phyloP scores from a whole-genome alignment of 2,888 invertebrate species.

The Yponomeuta malinellus region DNA sequence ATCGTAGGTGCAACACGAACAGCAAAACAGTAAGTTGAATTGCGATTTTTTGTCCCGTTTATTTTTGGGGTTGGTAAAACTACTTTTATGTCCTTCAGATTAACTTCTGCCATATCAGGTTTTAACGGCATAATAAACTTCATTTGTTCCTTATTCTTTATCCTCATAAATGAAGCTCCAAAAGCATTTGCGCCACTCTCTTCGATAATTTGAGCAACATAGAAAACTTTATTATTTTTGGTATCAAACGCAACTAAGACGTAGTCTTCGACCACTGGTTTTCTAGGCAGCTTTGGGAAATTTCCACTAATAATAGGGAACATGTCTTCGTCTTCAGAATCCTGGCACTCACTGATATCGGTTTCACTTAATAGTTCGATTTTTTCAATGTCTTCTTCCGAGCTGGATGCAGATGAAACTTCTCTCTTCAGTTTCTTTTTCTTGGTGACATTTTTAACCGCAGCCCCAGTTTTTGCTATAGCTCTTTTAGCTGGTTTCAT shows the following conservation, averaged over 20 bases:
- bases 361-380: not conserved
- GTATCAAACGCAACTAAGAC: not conserved
- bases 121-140: not conserved
- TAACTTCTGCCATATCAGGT: slow-evolving; percentile 10
- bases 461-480: no score
- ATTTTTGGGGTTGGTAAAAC: slow-evolving; percentile 2
- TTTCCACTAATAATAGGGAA: not conserved
- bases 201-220: slow-evolving; percentile 5
- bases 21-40: not conserved
- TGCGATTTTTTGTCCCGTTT: not conserved
- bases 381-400: not conserved
- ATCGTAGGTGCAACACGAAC: no score
- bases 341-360: not conserved
- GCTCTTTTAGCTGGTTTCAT: no score
- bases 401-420: not conserved
- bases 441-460: no score
- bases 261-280: no score
- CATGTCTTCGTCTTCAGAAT: slow-evolving; percentile 4
- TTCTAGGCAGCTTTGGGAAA: no score
- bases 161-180: not conserved
- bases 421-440: no score
- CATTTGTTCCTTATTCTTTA: not conserved
- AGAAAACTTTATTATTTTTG: not conserved
- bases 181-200: not conserved
- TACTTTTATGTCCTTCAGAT: slow-evolving; percentile 4